phyloP scores from a whole-genome alignment of 35 echinoderm and acorn worm genomes.

The Amphiura filiformis region DNA sequence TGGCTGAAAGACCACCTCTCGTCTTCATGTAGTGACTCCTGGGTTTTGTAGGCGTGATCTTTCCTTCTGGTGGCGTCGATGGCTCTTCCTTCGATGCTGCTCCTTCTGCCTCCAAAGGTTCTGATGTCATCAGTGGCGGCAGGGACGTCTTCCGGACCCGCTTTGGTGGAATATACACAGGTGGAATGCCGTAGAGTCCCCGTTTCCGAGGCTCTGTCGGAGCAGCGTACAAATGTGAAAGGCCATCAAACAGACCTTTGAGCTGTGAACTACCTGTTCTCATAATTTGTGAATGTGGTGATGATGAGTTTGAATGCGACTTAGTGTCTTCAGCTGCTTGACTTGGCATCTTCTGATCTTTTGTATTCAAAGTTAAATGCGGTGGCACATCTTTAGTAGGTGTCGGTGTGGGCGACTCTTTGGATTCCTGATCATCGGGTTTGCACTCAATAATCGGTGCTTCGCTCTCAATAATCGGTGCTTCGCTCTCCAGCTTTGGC shows the following conservation, averaged over 20 bases:
- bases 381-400: not conserved
- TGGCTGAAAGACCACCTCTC: slow-evolving; percentile 69
- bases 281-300: slow-evolving; percentile 93
- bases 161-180: slow-evolving; percentile 84
- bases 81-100: not conserved
- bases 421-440: slow-evolving; percentile 11
- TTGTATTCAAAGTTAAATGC: not conserved
- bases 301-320: slow-evolving; percentile 96
- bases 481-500: slow-evolving; percentile 14
- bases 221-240: slow-evolving; percentile 90
- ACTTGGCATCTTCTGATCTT: slow-evolving; percentile 14
- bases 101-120: not conserved
- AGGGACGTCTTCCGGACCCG: slow-evolving; percentile 47
- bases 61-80: slow-evolving; percentile 1
- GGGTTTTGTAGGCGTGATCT: slow-evolving; percentile 30
- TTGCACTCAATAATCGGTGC: not conserved
- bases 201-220: slow-evolving; percentile 80
- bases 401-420: not conserved
- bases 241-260: slow-evolving; percentile 97
- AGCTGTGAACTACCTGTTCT: slow-evolving; percentile 89
- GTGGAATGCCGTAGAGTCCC: slow-evolving; percentile 79
- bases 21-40: slow-evolving; percentile 35
- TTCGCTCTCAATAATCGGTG: not conserved
- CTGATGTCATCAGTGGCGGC: not conserved
- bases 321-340: slow-evolving; percentile 80